Evolutionary conservation across 23 tunicate genomes (phyloP).

Genomic region (Oikopleura albicans): DNA sequence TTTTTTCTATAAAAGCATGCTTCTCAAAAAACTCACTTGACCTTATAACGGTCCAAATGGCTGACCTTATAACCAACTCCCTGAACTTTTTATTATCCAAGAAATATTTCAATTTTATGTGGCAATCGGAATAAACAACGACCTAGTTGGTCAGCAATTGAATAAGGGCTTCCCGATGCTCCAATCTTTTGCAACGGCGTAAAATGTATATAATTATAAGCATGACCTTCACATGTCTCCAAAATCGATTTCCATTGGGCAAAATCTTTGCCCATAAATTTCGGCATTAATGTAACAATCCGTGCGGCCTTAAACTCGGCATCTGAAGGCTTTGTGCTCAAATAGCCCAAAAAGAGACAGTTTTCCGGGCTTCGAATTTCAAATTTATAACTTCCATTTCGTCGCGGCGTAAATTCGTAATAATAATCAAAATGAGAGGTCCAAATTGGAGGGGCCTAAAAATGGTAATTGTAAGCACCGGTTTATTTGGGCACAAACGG

Average conservation of each 20-base stretch:
- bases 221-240: too few species aligned
- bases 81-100: too few species aligned
- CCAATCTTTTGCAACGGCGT: conserved; percentile 89
- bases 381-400: conserved; percentile 12
- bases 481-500: too few species aligned
- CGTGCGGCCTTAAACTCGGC: neutral
- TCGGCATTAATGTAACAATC: conserved; percentile 33
- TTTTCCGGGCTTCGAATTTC: neutral
- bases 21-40: too few species aligned
- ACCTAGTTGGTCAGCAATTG: conserved; percentile 75
- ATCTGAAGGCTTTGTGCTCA: neutral
- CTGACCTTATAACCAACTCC: too few species aligned
- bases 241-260: too few species aligned
- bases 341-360: neutral
- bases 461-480: too few species aligned
- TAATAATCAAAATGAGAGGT: neutral
- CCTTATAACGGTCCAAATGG: too few species aligned
- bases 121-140: too few species aligned
- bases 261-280: too few species aligned
- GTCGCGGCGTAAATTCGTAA: neutral
- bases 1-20: too few species aligned
- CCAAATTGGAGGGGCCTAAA: neutral
- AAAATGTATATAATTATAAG: conserved; percentile 67
- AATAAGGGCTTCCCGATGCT: conserved; percentile 54
- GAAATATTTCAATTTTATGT: too few species aligned